Evolutionary conservation across 2,888 invertebrate species (phyloP), one percentile per base, ranked within the genome.

Genomic region (Maniola hyperantus): DNA sequence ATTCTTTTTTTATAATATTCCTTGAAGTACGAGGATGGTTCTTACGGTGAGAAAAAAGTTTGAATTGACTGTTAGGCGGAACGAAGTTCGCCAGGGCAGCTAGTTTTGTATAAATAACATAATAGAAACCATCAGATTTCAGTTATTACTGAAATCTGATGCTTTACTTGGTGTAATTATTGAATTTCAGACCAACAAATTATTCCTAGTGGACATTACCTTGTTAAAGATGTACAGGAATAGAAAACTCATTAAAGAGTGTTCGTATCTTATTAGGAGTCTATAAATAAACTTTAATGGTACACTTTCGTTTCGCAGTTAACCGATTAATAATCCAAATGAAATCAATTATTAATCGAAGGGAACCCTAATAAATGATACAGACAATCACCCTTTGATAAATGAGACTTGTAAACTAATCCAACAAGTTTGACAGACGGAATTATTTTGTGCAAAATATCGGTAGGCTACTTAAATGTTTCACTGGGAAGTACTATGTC

Each of bases 341-440:
- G 18, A 46, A 51, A 48, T 53, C 20, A 53, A 44, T 59, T 42
- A 50, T 54, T 48, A 50, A 63, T 61, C 48, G 62, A 44, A 50
- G 63, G 68, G 65, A 18, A 55, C 6, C 46, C 36, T 62, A 67
- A 70, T 66, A 68, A 71, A 68, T 69, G 66, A 75, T 74, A 71
- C 71, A 76, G 77, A 73, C 76, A 76, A 77, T 82, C 78, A 79
- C 75, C 68, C 71, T 73, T 76, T 80, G 82, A 83, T 81, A 76
- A 83, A 84, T 83, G 75, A 71, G 72, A 78, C 79, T 80, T 77
- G 66, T 70, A 72, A 86, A 85, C 82, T 83, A 83, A 83, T 83
- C 79, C 79, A 67, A 76, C 76, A 75, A 79, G 79, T 77, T 82
- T 79, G 80, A 80, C 79, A 78, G 78, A 66, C 62, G 68, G 73